Evolutionary conservation across 2,113 vertebrate species (phyloP).

Genomic region (Hepsetus odoe): DNA sequence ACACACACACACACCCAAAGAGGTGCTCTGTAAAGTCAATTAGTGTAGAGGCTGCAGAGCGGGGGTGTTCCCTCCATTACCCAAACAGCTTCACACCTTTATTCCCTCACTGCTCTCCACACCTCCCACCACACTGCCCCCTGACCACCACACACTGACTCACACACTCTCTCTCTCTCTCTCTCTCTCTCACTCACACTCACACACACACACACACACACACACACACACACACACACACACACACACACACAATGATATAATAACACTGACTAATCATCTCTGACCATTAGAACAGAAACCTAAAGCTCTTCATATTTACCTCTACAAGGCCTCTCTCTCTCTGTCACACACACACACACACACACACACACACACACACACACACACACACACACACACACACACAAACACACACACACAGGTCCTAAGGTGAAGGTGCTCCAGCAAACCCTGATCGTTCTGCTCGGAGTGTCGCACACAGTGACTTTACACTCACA

Average conservation of each 20-base stretch:
- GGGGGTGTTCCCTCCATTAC: constrained; percentile 69
- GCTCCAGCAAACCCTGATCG: too few species aligned
- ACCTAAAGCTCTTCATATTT: too few species aligned
- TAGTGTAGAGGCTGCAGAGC: constrained; percentile 11
- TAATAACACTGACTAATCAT: constrained; percentile 53
- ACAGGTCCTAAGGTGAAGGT: too few species aligned
- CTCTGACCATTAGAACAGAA: constrained; percentile 38
- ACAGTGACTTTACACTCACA: too few species aligned
- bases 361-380: background rate
- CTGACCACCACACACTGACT: constrained; percentile 61
- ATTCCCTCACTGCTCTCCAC: constrained; percentile 66
- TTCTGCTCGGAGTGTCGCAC: too few species aligned
- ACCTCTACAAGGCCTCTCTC: too few species aligned
- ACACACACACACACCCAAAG: constrained; percentile 18
- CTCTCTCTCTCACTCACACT: constrained; percentile 55
- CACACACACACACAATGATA: constrained; percentile 28
- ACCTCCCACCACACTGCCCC: constrained; percentile 68
- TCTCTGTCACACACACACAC: background rate
- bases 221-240: background rate
- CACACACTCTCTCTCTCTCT: constrained; percentile 49
- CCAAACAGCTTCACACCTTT: constrained; percentile 67
- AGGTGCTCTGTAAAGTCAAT: constrained; percentile 19
- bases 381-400: too few species aligned
- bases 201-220: constrained; percentile 7
- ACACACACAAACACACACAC: too few species aligned